Conservation (phyloP, 2,113 vertebrate genomes). For the Hemichromis elongatus region DNA sequence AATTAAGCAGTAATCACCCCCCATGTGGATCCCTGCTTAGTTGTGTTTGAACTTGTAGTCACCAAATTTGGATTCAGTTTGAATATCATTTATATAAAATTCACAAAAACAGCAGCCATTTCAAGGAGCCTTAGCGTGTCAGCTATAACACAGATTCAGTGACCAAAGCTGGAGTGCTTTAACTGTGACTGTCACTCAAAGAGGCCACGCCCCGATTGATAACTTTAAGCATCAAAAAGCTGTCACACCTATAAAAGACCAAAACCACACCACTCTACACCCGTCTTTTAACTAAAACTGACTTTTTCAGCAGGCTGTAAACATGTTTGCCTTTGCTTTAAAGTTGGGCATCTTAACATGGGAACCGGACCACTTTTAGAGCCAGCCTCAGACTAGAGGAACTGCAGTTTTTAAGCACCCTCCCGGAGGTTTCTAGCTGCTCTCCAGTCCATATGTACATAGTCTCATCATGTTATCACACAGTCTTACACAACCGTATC, state of each 20-base stretch:
- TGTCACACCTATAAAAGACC: too few species aligned
- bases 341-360: background rate
- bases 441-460: background rate
- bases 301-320: background rate
- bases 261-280: background rate
- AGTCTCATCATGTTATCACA: background rate
- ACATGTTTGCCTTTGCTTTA: background rate
- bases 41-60: background rate
- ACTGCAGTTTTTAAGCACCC: background rate
- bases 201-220: background rate
- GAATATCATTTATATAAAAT: background rate
- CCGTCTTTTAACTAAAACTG: background rate
- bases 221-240: background rate
- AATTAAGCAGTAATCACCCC: background rate
- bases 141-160: background rate
- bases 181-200: background rate
- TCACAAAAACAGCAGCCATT: background rate
- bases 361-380: background rate
- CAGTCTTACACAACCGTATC: background rate
- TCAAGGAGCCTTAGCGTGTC: background rate
- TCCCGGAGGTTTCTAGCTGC: background rate
- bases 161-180: background rate
- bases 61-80: background rate
- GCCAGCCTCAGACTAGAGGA: background rate
- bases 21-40: background rate